These are phyloP conservation scores for Anolis sagrei DNA, from an alignment of 2,113 vertebrate genomes.

Conservation along the genomic window DNA sequence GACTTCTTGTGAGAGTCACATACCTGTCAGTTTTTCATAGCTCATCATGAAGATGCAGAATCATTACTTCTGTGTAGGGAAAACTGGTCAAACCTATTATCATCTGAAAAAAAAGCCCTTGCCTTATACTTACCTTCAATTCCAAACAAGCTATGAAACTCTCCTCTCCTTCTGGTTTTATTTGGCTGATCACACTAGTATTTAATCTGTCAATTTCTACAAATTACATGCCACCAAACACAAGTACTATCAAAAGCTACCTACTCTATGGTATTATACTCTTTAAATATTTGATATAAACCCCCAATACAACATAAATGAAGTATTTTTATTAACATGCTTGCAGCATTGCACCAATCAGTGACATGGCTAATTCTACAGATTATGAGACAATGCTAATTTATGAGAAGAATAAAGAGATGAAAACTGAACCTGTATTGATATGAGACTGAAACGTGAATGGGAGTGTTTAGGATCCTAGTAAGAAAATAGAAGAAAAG, in stretches of 20 bases:
- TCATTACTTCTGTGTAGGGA: fast-evolving
- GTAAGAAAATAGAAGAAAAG: neutral
- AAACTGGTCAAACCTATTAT: neutral
- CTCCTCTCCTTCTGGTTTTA: neutral
- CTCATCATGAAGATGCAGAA: constrained; percentile 29
- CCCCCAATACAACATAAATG: neutral
- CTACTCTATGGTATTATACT: neutral
- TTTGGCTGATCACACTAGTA: neutral
- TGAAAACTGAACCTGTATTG: neutral
- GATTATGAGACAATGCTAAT: neutral
- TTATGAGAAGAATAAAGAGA: neutral
- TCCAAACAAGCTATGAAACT: neutral
- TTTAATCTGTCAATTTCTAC: neutral
- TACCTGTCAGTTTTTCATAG: constrained; percentile 29
- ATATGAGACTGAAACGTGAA: neutral
- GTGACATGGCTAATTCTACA: neutral
- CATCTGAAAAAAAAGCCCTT: neutral
- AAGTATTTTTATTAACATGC: neutral
- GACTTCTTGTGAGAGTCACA: constrained; percentile 17
- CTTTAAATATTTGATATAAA: neutral
- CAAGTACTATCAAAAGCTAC: neutral
- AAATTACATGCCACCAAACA: neutral
- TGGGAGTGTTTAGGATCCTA: neutral
- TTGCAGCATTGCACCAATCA: neutral
- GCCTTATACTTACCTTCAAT: neutral